Evolutionary conservation across 2,888 invertebrate species (phyloP), one percentile per base, ranked within the genome.

Genomic region (Nomada fabriciana): DNA sequence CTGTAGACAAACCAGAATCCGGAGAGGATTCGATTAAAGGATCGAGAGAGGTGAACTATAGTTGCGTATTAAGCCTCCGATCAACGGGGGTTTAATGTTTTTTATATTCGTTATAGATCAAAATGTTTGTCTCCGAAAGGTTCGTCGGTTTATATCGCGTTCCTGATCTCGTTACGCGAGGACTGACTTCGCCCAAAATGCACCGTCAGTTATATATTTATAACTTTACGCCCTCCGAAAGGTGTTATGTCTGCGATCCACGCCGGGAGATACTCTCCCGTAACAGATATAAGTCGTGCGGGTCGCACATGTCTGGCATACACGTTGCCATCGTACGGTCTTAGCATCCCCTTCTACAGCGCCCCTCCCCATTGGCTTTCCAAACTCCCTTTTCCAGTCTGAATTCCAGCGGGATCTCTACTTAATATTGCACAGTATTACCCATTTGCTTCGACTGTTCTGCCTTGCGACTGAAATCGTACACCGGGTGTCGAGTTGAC

Each of bases 381-480:
- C 36, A 36, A 52, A 52, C 57, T 36, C 42, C 63, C 75, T 74
- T 64, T 79, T 59, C 70, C 74, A 25, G 73, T 65, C 69, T 18
- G 59, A 43, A 42, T 60, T 72, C 77, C 59, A 9, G n/a, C 60
- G 76, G 88, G 80, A 82, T 74, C 76, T 84, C 90, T 89, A 87
- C 86, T 92, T 90, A 92, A 91, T 92, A 91, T 91, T 92, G 90
- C 90, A 91, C 76, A 86, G 87, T 87, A 91, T 90, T 90, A 89
- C 88, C 83, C 83, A 71, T 76, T 82, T 79, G 4, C 59, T 13
- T 13, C 1, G 60, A 15, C 25, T 4, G 53, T 57, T 52, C 18
- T 59, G 71, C 50, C 60, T 80, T 85, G 79, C 83, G 78, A 68
- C 80, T 65, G 77, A 87, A 86, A 84, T 85, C 87, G 81, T 83